Evolutionary conservation across 2,888 invertebrate genomes (phyloP).

Genomic region (Oxyscelio sp.): DNA sequence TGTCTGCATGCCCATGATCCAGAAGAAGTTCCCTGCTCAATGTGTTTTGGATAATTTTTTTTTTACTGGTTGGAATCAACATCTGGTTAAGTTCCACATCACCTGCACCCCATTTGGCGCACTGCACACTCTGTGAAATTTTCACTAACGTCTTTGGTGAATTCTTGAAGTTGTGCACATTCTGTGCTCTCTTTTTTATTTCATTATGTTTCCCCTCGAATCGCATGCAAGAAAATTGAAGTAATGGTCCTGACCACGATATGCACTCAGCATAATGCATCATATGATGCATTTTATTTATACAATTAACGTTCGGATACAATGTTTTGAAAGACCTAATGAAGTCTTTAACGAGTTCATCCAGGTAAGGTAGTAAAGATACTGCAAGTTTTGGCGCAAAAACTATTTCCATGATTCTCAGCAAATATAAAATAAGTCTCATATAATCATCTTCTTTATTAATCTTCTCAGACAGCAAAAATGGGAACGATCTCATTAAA

Average conservation of each 20-base stretch:
- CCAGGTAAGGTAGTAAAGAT: no score
- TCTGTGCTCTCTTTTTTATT: slow-evolving; percentile 64
- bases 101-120: slow-evolving; percentile 63
- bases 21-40: no score
- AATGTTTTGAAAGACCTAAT: slow-evolving; percentile 19
- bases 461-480: slow-evolving; percentile 69
- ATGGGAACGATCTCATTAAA: slow-evolving; percentile 62
- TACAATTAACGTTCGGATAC: slow-evolving; percentile 62
- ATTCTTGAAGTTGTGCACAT: slow-evolving; percentile 63
- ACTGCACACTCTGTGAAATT: slow-evolving; percentile 56
- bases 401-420: slow-evolving; percentile 74
- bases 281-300: background rate
- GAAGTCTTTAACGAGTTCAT: no score
- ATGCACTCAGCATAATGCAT: slow-evolving; percentile 65
- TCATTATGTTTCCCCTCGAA: slow-evolving; percentile 57
- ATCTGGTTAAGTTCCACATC: no score
- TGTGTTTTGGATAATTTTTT: no score
- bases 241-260: slow-evolving; percentile 62
- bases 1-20: no score
- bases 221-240: slow-evolving; percentile 63
- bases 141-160: slow-evolving; percentile 61
- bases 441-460: slow-evolving; percentile 61
- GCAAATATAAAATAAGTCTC: slow-evolving; percentile 62
- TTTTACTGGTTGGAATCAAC: no score
- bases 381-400: slow-evolving; percentile 35